Conservation (phyloP, 2,113 vertebrate species). For the Pampusana beccarii region DNA sequence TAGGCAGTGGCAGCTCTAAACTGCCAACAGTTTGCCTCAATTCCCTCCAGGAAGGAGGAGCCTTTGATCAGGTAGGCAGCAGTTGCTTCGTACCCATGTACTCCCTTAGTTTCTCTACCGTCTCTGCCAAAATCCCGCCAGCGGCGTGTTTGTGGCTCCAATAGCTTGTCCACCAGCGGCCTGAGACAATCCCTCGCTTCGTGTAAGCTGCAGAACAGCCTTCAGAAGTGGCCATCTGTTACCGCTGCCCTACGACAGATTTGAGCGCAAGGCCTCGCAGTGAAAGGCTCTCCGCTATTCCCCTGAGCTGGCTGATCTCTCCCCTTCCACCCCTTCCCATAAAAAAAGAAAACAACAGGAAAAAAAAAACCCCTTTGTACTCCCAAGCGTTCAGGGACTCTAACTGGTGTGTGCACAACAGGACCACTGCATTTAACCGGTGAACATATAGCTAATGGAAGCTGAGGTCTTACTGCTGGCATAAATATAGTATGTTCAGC, state of each 20-base stretch:
- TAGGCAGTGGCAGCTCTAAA: background rate
- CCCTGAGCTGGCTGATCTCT: conserved; percentile 13
- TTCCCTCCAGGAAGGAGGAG: background rate
- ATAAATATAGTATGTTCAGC: background rate
- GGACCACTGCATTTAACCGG: background rate
- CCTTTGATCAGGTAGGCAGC: background rate
- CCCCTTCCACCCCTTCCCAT: conserved; percentile 19
- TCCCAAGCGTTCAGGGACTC: background rate
- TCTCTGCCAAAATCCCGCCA: background rate
- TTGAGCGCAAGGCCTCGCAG: background rate
- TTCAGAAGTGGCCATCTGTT: conserved; percentile 52
- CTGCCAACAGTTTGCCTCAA: background rate
- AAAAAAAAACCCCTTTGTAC: background rate
- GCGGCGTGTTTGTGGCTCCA: background rate
- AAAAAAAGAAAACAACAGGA: no score
- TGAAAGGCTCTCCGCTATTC: conserved; percentile 57
- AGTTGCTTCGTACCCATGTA: fast-evolving
- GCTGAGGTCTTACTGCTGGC: background rate
- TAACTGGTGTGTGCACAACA: background rate
- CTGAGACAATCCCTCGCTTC: background rate
- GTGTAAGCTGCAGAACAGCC: background rate
- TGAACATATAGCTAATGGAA: conserved; percentile 19
- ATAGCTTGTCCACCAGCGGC: background rate
- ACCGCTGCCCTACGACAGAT: background rate
- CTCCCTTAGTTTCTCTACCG: background rate